Percentiles rank a stretch among this genome's conserved stretches.
phyloP scores from a whole-genome alignment of 2,113 vertebrate species.

The Callopanchax toddi region DNA sequence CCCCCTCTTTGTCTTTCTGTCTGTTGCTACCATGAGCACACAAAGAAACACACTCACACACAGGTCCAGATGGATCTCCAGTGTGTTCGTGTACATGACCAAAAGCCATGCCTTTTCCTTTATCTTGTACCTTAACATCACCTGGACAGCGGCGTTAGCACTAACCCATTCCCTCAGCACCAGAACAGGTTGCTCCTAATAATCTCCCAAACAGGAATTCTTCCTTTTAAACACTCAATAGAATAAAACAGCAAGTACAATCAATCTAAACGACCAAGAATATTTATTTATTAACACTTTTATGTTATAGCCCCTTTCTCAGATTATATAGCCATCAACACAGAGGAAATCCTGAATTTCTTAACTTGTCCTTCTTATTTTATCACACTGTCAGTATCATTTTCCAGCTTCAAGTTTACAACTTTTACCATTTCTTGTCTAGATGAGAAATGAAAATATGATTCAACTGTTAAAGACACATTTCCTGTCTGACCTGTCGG shows the following conservation, averaged over 20 bases:
- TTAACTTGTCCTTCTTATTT: slow-evolving; percentile 16
- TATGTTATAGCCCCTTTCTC: no score
- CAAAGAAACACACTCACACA: slow-evolving; percentile 31
- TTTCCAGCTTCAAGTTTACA: slow-evolving; percentile 41
- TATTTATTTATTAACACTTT: no score
- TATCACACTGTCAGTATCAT: not conserved
- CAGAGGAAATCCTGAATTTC: slow-evolving; percentile 47
- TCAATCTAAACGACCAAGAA: not conserved
- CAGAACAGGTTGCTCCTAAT: not conserved
- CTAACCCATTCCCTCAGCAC: not conserved
- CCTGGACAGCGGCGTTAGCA: slow-evolving; percentile 9
- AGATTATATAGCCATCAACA: no score
- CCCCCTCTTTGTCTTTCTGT: slow-evolving; percentile 74
- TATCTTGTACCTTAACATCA: slow-evolving; percentile 35
- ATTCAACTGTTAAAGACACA: slow-evolving; percentile 22
- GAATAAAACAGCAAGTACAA: slow-evolving; percentile 26
- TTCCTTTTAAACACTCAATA: slow-evolving; percentile 10
- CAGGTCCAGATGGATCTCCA: slow-evolving; percentile 15
- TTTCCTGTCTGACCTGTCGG: slow-evolving; percentile 19
- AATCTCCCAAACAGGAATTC: slow-evolving; percentile 18
- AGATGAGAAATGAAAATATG: slow-evolving; percentile 48
- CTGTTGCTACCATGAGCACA: slow-evolving; percentile 36
- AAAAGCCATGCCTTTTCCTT: slow-evolving; percentile 46
- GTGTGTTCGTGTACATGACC: slow-evolving; percentile 46
- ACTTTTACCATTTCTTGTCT: slow-evolving; percentile 23